A percentile compares a stretch with the other conserved stretches of the same genome.
These are phyloP conservation scores for Anthopleura sola DNA, from an alignment of 64 coral and sea anemone species.

Conservation along the genomic window DNA sequence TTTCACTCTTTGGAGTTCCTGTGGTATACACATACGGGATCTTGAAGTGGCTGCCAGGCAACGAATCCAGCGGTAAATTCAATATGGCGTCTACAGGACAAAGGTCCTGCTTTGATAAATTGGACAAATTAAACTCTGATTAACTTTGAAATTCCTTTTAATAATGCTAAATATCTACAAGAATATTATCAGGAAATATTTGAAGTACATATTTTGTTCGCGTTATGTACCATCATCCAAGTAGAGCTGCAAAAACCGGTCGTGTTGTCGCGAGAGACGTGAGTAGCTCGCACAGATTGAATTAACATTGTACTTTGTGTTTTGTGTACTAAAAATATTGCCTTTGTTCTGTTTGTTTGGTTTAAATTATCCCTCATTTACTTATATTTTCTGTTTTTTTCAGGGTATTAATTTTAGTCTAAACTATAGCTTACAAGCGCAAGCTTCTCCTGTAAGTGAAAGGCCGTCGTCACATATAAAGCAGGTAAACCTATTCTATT, in stretches of 20 bases:
- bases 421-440: conserved; percentile 86
- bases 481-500: conserved; percentile 19
- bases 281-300: conserved; percentile 19
- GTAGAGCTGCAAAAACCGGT: conserved; percentile 85
- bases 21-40: conserved; percentile 12
- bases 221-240: conserved; percentile 87
- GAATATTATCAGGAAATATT: not conserved
- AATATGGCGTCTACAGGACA: conserved; percentile 4
- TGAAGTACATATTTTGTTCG: not conserved
- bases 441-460: conserved; percentile 84
- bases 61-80: conserved; percentile 33
- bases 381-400: not conserved
- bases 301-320: not conserved
- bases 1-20: not conserved
- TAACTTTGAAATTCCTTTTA: not conserved
- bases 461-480: conserved; percentile 40
- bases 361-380: not conserved
- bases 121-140: conserved; percentile 7
- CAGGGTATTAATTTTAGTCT: conserved; percentile 80
- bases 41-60: conserved; percentile 21
- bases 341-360: not conserved
- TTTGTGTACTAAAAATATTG: not conserved
- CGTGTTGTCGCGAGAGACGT: conserved; percentile 88
- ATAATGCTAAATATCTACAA: not conserved
- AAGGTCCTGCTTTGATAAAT: not conserved